Conservation (phyloP, 2,888 invertebrate genomes). For the Apodemia zela region DNA sequence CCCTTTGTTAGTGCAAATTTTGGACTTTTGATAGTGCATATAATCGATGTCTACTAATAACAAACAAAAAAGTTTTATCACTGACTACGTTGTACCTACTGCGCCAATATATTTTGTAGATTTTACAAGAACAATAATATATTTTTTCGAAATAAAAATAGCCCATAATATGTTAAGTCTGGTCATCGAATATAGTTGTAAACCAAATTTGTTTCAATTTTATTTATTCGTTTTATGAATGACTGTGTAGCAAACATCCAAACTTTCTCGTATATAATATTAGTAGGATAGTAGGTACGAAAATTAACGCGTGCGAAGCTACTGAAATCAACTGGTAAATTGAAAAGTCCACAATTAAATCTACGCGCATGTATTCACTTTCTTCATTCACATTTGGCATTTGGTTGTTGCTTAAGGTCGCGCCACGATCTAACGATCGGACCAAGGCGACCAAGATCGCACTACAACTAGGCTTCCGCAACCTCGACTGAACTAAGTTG, state of each 20-base stretch:
- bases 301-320: background rate
- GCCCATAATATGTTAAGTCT: no score
- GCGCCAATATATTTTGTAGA: no score
- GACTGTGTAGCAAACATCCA: no score
- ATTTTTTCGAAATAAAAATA: background rate
- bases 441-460: background rate
- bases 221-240: no score
- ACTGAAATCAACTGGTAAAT: background rate
- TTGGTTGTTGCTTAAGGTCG: background rate
- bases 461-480: conserved; percentile 9
- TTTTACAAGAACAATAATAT: no score
- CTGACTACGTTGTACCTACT: no score
- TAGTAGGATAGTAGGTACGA: background rate
- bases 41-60: no score
- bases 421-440: background rate
- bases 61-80: no score
- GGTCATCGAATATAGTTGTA: no score
- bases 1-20: no score
- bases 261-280: background rate
- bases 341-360: background rate
- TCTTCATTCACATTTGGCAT: conserved; percentile 11
- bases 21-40: no score
- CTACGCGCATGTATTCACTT: background rate
- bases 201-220: no score
- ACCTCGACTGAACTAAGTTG: conserved; percentile 6